A percentile compares a stretch with the other conserved stretches of the same genome.
Conservation (phyloP, 64 coral and sea anemone species). For the Astreopora myriophthalma region DNA sequence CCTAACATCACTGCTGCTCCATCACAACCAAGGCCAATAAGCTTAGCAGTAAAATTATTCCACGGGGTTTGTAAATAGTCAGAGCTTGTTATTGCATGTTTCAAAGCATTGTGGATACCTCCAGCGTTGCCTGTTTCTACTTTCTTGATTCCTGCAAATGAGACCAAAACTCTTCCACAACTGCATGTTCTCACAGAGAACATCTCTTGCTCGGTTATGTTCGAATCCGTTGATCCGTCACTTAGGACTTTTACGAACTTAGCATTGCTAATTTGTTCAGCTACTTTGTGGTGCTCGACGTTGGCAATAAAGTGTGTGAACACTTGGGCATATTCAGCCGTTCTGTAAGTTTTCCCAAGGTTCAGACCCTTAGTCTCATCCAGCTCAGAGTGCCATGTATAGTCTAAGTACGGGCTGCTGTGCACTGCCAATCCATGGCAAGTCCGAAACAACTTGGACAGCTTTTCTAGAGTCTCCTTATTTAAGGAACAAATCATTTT, state of each 20-base stretch:
- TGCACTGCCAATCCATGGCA: slow-evolving; percentile 6
- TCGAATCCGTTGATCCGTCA: slow-evolving; percentile 23
- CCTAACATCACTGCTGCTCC: slow-evolving; percentile 9
- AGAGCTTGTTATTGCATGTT: background rate
- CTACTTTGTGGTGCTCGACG: background rate
- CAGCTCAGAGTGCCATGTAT: background rate
- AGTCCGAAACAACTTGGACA: slow-evolving; percentile 12
- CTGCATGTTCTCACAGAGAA: slow-evolving; percentile 13
- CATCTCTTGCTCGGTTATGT: slow-evolving; percentile 43
- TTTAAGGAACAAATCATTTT: background rate
- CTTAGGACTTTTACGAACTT: background rate
- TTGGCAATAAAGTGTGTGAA: slow-evolving; percentile 14
- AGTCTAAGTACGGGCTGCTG: background rate
- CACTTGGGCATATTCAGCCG: background rate
- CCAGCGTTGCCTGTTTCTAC: slow-evolving; percentile 4
- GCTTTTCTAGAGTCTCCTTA: background rate
- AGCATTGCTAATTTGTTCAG: background rate
- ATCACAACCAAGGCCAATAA: slow-evolving; percentile 24
- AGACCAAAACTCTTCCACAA: background rate
- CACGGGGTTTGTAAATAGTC: background rate
- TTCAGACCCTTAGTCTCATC: slow-evolving; percentile 2
- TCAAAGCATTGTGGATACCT: background rate
- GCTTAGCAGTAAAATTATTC: background rate
- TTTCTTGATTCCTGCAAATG: background rate
- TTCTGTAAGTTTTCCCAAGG: background rate